These are phyloP conservation scores for Argyresthia goedartella DNA, from an alignment of 2,888 invertebrate genomes.

Conservation along the genomic window DNA sequence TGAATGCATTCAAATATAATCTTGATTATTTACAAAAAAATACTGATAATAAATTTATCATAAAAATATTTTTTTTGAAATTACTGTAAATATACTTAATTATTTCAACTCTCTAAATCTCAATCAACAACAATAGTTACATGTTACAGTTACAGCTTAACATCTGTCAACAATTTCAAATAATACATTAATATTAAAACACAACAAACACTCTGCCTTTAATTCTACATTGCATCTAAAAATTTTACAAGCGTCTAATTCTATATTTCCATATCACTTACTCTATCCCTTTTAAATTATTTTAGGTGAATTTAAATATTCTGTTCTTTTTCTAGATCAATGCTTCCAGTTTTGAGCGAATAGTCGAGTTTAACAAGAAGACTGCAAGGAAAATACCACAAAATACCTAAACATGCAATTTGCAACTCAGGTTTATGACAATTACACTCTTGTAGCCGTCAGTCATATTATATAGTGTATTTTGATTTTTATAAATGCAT, in stretches of 20 bases:
- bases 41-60: not conserved
- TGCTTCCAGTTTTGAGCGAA: constrained; percentile 86
- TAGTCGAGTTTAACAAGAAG: constrained; percentile 69
- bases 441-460: not conserved
- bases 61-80: constrained; percentile 1
- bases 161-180: too few relatives aligned
- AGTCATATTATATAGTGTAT: not conserved
- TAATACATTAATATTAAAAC: too few relatives aligned
- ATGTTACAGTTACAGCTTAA: too few relatives aligned
- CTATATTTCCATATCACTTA: too few relatives aligned
- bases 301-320: not conserved
- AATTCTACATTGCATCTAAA: too few relatives aligned
- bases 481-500: not conserved
- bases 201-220: too few relatives aligned
- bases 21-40: not conserved
- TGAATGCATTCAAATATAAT: too few relatives aligned
- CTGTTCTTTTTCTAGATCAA: constrained; percentile 72
- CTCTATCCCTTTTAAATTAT: not conserved
- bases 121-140: too few relatives aligned
- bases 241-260: too few relatives aligned
- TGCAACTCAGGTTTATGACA: constrained; percentile 49
- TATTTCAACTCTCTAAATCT: too few relatives aligned
- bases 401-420: constrained; percentile 22
- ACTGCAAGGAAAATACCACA: constrained; percentile 53
- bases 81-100: not conserved